phyloP scores from a whole-genome alignment of 2,888 invertebrate genomes.

The Phytoseiulus persimilis region DNA sequence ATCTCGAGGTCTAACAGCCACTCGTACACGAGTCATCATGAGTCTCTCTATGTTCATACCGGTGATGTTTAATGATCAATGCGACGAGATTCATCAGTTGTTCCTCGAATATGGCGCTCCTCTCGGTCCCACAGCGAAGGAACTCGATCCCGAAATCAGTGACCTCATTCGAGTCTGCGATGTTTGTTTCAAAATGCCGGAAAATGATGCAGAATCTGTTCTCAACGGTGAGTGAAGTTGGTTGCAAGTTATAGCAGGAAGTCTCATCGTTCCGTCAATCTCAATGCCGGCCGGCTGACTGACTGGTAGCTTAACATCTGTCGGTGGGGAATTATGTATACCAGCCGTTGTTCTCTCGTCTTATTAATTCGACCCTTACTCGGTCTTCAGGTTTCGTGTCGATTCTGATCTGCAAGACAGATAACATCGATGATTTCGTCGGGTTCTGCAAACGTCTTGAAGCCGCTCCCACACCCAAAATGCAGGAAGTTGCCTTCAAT shows the following conservation, averaged over 20 bases:
- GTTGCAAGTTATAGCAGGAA: not conserved
- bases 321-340: not conserved
- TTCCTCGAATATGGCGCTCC: conserved; percentile 30
- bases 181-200: conserved; percentile 65
- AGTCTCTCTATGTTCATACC: conserved; percentile 36
- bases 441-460: conserved; percentile 31
- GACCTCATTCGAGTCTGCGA: conserved; percentile 73
- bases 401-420: conserved; percentile 33
- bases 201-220: conserved; percentile 40
- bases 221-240: conserved; percentile 6
- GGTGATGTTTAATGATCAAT: conserved; percentile 26
- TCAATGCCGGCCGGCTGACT: not conserved
- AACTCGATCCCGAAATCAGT: conserved; percentile 25
- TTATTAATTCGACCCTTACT: conserved; percentile 7
- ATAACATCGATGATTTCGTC: conserved; percentile 36
- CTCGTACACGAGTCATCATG: not conserved
- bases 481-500: conserved; percentile 34
- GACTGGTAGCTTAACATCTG: not conserved
- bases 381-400: conserved; percentile 32
- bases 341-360: not conserved
- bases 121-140: not conserved
- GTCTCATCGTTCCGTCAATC: not conserved
- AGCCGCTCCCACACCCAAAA: not conserved
- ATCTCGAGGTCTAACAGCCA: not conserved
- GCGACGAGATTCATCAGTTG: conserved; percentile 19